Conservation (phyloP, 2,113 vertebrate genomes). For the Callionymus lyra region DNA sequence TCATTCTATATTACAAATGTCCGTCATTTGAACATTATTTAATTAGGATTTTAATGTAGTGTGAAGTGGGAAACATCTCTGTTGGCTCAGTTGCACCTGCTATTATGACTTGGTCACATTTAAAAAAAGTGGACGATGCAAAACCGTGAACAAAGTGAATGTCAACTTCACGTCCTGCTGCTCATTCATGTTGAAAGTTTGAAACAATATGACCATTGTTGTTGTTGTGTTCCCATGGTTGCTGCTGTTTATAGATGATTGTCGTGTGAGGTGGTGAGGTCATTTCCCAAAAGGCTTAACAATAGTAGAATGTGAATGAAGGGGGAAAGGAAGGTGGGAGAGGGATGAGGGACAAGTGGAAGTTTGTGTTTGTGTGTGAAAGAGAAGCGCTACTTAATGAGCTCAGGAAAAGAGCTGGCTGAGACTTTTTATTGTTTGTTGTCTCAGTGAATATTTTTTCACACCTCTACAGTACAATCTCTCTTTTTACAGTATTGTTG, state of each 20-base stretch:
- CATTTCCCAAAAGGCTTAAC: slow-evolving; percentile 51
- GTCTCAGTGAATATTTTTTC: slow-evolving; percentile 2
- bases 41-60: no score
- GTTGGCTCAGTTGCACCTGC: no score
- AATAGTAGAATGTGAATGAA: slow-evolving; percentile 43
- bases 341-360: slow-evolving; percentile 15
- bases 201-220: slow-evolving; percentile 53
- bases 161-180: no score
- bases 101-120: no score
- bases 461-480: no score
- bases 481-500: no score
- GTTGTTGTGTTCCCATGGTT: slow-evolving; percentile 40
- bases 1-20: no score
- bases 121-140: no score
- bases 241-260: slow-evolving; percentile 40
- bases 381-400: slow-evolving; percentile 27
- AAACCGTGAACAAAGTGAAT: no score
- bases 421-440: slow-evolving; percentile 9
- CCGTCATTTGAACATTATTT: no score
- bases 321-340: slow-evolving; percentile 23
- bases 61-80: no score
- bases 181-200: slow-evolving; percentile 8
- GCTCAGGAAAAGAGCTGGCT: slow-evolving; percentile 22
- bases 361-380: slow-evolving; percentile 1
- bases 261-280: slow-evolving; percentile 35